Conservation (phyloP, 2,113 vertebrate species). For the Ginglymostoma cirratum region DNA sequence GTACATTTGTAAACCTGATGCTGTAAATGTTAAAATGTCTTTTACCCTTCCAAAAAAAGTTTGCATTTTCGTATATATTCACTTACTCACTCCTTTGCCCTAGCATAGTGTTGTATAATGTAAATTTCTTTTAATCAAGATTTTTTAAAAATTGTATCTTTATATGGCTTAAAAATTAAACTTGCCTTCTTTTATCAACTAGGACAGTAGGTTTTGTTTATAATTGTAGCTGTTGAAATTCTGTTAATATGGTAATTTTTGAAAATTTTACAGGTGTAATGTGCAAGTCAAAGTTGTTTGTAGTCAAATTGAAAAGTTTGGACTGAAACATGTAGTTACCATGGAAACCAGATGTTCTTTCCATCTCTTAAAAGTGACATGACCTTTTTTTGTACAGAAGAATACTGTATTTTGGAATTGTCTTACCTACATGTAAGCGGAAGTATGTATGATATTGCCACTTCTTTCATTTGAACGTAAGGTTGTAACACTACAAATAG, state of each 20-base stretch:
- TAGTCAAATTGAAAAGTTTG: constrained; percentile 59
- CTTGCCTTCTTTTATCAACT: constrained; percentile 80
- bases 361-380: constrained; percentile 75
- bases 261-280: constrained; percentile 65
- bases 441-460: constrained; percentile 97
- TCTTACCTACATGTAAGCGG: constrained; percentile 82
- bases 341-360: constrained; percentile 72
- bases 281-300: constrained; percentile 55
- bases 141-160: constrained; percentile 81
- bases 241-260: constrained; percentile 74
- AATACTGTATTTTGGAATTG: constrained; percentile 97
- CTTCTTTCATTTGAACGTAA: constrained; percentile 97
- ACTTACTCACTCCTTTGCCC: constrained; percentile 72
- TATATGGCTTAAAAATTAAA: constrained; percentile 86
- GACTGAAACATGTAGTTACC: constrained; percentile 70
- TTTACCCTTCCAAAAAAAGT: constrained; percentile 79
- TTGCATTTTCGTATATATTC: constrained; percentile 99
- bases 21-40: constrained; percentile 94
- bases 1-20: constrained; percentile 99
- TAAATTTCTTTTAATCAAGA: constrained; percentile 90
- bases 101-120: constrained; percentile 96
- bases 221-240: constrained; percentile 75
- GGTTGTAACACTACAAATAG: constrained; percentile 92
- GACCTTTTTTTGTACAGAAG: constrained; percentile 93
- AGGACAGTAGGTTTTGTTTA: constrained; percentile 80